phyloP scores from a whole-genome alignment of 2,797 vertebrate species.

The Capromys pilorides region DNA sequence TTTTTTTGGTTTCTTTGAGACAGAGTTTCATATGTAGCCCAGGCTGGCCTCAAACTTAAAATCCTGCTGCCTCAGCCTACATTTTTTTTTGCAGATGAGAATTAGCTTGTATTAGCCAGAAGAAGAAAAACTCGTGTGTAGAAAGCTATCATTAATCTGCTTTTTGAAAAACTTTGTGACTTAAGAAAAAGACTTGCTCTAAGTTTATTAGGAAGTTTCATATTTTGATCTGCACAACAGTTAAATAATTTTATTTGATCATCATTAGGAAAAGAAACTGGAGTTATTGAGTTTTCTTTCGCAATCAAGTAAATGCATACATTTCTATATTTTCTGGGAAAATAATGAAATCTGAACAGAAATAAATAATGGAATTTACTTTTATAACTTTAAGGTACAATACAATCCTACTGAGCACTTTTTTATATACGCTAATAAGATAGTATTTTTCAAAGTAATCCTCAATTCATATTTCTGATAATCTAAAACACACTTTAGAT shows the following conservation, averaged over 20 bases:
- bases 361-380: not conserved
- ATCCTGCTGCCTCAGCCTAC: not conserved
- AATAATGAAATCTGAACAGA: slow-evolving; percentile 14
- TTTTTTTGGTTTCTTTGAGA: not conserved
- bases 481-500: not conserved
- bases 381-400: not conserved
- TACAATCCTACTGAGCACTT: not conserved
- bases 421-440: not conserved
- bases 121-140: not conserved
- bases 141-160: not conserved
- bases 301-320: not conserved
- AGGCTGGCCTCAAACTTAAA: not conserved
- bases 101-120: not conserved
- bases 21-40: not conserved
- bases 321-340: not conserved
- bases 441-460: not conserved
- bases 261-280: not conserved
- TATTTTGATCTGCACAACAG: not conserved
- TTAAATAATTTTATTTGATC: not conserved
- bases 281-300: not conserved
- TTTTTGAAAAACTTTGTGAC: not conserved
- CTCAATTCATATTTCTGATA: not conserved
- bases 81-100: not conserved
- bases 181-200: not conserved
- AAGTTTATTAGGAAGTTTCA: not conserved